Evolutionary conservation across 2,113 vertebrate species (phyloP).

Genomic region (Hyperopisus bebe): DNA sequence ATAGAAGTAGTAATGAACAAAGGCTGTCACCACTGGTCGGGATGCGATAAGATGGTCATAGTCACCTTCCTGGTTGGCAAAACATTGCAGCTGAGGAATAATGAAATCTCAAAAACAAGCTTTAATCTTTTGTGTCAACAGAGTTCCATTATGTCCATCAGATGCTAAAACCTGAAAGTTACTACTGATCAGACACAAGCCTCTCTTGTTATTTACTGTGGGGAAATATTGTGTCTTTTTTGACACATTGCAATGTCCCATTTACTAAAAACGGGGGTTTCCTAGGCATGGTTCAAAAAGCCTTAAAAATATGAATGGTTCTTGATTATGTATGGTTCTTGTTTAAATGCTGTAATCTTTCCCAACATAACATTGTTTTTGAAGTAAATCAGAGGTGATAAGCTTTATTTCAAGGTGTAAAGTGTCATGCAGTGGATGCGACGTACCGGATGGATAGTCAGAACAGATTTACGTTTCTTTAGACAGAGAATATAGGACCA

Average conservation of each 20-base stretch:
- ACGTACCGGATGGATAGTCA: neutral
- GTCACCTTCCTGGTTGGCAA: constrained; percentile 1
- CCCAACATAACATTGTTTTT: neutral
- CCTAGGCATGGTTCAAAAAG: neutral
- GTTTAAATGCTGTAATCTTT: neutral
- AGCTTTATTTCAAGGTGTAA: neutral
- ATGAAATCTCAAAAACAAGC: constrained; percentile 16
- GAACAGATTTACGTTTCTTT: neutral
- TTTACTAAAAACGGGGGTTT: neutral
- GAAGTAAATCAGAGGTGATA: neutral
- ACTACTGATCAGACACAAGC: neutral
- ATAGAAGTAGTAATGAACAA: neutral
- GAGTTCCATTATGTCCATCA: constrained; percentile 14
- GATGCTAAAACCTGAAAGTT: constrained; percentile 12
- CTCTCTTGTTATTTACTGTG: neutral
- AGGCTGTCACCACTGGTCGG: neutral
- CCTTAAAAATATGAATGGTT: neutral
- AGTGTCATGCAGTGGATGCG: neutral
- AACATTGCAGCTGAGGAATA: constrained; percentile 12
- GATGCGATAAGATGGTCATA: neutral
- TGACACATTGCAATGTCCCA: neutral
- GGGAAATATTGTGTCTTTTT: neutral
- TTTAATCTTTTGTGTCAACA: constrained; percentile 16
- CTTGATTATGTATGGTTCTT: neutral
- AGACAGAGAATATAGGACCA: neutral